Percentiles rank a stretch among this genome's conserved stretches.
Conservation (phyloP, 2,888 invertebrate species). For the Syrphus vitripennis region DNA sequence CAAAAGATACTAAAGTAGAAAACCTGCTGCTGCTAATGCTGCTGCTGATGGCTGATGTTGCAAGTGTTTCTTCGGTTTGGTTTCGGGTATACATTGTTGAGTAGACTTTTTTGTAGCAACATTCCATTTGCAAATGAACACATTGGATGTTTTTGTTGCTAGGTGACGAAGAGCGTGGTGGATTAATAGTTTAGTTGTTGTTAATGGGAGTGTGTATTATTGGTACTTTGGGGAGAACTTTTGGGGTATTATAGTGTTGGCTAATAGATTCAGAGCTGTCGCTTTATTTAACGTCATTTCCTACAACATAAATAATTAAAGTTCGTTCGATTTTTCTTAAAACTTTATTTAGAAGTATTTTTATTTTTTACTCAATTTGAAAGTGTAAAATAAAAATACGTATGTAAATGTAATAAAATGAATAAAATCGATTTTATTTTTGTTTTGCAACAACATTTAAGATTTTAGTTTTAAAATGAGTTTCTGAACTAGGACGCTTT, state of each 20-base stretch:
- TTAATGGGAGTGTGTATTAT: not conserved
- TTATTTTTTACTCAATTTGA: too few relatives aligned
- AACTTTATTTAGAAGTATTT: too few relatives aligned
- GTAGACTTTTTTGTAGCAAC: not conserved
- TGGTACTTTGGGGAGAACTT: not conserved
- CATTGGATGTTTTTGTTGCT: constrained; percentile 24
- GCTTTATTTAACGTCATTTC: too few relatives aligned
- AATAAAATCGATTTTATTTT: too few relatives aligned
- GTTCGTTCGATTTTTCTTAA: too few relatives aligned
- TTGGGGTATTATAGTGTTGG: not conserved
- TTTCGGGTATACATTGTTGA: not conserved
- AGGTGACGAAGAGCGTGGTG: constrained; percentile 18
- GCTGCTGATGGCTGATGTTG: not conserved
- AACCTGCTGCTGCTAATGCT: constrained; percentile 1
- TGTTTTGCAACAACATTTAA: too few relatives aligned
- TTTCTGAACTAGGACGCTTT: too few relatives aligned
- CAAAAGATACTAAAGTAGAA: constrained; percentile 3
- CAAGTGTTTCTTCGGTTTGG: not conserved
- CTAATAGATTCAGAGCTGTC: not conserved
- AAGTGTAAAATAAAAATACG: too few relatives aligned
- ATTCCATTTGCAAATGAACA: constrained; percentile 26
- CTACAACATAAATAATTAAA: too few relatives aligned
- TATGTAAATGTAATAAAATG: too few relatives aligned
- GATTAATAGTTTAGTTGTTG: not conserved
- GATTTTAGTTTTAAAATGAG: too few relatives aligned